Conservation (phyloP, 2,888 invertebrate species). For the Metalampra italica region DNA sequence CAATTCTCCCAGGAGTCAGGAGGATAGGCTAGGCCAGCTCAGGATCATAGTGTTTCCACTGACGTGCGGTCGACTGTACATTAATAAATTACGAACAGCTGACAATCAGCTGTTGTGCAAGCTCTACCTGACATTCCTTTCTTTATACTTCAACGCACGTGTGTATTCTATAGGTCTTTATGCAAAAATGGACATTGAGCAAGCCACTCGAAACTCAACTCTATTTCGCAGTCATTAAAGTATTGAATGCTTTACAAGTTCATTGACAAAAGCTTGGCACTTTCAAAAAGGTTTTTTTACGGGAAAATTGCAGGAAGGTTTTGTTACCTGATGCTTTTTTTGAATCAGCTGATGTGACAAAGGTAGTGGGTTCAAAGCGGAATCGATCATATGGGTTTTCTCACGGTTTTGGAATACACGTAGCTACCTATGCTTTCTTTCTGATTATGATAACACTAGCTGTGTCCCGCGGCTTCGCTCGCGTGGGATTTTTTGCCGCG, state of each 20-base stretch:
- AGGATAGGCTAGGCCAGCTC: too few species aligned
- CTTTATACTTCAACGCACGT: conserved; percentile 3
- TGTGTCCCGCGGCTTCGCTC: too few species aligned
- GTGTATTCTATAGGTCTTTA: neutral
- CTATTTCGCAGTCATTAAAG: neutral
- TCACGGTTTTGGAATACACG: conserved; percentile 3
- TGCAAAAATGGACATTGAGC: conserved; percentile 1
- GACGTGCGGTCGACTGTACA: too few species aligned
- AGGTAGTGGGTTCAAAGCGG: neutral
- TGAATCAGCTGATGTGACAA: conserved; percentile 4
- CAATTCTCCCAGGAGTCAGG: too few species aligned
- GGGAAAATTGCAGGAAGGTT: neutral
- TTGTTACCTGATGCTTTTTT: neutral
- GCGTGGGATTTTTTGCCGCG: too few species aligned
- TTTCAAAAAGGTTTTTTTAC: neutral
- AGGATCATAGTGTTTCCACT: too few species aligned
- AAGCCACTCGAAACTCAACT: too few species aligned
- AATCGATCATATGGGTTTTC: conserved; percentile 7
- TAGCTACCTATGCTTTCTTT: too few species aligned
- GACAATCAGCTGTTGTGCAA: conserved; percentile 15
- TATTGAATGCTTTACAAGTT: neutral
- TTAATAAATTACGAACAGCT: conserved; percentile 13
- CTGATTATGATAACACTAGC: too few species aligned
- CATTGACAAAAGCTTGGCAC: neutral
- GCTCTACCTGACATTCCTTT: conserved; percentile 10